phyloP scores from a whole-genome alignment of 2,113 vertebrate genomes.

The Malurus elegans region DNA sequence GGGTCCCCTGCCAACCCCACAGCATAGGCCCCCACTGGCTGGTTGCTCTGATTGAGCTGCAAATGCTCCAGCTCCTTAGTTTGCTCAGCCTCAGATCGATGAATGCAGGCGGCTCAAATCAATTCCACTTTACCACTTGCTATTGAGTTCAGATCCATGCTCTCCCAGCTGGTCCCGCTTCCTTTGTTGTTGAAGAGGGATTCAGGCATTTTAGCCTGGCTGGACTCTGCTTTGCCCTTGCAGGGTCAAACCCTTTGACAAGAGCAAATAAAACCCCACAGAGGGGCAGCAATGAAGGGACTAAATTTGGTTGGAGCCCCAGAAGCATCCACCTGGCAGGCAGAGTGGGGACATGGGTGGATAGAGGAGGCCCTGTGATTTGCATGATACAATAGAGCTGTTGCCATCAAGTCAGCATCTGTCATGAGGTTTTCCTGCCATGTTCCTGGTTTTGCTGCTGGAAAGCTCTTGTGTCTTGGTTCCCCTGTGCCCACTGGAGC shows the following conservation, averaged over 20 bases:
- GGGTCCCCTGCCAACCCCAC: neutral
- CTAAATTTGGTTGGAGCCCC: neutral
- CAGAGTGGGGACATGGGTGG: neutral
- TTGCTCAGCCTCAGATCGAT: conserved; percentile 25
- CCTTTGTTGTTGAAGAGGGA: neutral
- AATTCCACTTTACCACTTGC: conserved; percentile 36
- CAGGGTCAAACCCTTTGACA: neutral
- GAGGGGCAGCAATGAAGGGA: neutral
- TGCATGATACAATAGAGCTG: neutral
- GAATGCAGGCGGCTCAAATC: neutral
- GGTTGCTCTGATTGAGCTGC: conserved; percentile 15
- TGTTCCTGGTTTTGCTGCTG: neutral
- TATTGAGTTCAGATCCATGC: neutral
- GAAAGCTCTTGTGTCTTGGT: neutral
- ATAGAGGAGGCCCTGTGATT: neutral
- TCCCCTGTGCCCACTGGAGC: fast-evolving
- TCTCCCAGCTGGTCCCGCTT: neutral
- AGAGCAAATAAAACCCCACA: neutral
- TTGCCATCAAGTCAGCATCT: neutral
- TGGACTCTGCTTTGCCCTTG: neutral
- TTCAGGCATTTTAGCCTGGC: neutral
- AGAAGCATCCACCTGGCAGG: neutral
- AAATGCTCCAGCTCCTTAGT: conserved; percentile 10
- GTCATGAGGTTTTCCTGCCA: neutral
- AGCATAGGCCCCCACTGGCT: neutral